These are phyloP conservation scores for Aethina tumida DNA, from an alignment of 1,140 invertebrate species.

Conservation along the genomic window DNA sequence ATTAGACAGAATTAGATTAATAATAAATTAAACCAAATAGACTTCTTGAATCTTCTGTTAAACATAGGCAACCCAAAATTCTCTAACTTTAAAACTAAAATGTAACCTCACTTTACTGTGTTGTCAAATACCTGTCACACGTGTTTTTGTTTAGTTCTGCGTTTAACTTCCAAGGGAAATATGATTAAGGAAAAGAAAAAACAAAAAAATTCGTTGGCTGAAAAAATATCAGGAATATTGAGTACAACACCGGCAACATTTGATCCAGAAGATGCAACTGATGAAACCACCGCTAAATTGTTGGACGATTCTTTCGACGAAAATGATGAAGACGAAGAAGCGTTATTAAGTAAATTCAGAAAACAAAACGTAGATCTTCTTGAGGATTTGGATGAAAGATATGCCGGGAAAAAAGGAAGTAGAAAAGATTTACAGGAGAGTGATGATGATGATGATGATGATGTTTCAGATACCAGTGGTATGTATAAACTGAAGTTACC, in stretches of 20 bases:
- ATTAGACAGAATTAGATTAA: too few species aligned
- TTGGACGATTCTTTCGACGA: constrained; percentile 29
- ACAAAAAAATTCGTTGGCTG: constrained; percentile 37
- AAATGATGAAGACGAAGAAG: constrained; percentile 44
- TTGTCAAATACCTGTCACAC: too few species aligned
- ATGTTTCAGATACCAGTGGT: constrained; percentile 20
- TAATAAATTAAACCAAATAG: too few species aligned
- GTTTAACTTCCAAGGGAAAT: too few species aligned
- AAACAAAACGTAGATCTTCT: constrained; percentile 54
- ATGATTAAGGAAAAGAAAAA: constrained; percentile 17
- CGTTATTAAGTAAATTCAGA: constrained; percentile 45
- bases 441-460: constrained; percentile 25
- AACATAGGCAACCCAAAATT: too few species aligned
- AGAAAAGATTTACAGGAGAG: constrained; percentile 38
- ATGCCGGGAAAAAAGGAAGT: constrained; percentile 57
- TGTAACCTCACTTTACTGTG: too few species aligned
- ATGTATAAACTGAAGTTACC: not conserved
- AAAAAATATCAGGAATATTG: constrained; percentile 48
- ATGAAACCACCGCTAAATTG: constrained; percentile 41
- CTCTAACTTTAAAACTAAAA: too few species aligned
- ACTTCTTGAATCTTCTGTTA: too few species aligned
- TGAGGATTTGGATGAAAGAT: constrained; percentile 58
- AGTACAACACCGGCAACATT: constrained; percentile 41
- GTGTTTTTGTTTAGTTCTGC: too few species aligned
- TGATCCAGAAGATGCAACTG: constrained; percentile 45